phyloP scores from a whole-genome alignment of 2,113 vertebrate genomes.

The Delphinapterus leucas region DNA sequence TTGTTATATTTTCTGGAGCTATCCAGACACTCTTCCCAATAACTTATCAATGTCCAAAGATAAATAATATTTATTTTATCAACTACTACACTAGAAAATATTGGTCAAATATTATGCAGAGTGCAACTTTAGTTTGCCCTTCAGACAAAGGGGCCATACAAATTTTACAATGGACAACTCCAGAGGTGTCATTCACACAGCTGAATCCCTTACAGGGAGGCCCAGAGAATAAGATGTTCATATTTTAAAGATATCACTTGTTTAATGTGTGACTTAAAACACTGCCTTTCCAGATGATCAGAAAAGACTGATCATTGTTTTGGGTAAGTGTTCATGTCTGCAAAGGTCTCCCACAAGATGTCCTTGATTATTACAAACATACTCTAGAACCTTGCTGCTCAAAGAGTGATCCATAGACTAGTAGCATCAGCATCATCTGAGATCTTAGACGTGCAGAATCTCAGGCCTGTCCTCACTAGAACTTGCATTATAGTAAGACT shows the following conservation, averaged over 20 bases:
- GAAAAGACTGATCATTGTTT: neutral
- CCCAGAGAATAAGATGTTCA: neutral
- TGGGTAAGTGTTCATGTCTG: neutral
- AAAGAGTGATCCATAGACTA: neutral
- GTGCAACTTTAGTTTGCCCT: neutral
- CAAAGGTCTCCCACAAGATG: neutral
- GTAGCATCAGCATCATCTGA: neutral
- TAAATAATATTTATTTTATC: neutral
- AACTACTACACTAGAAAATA: neutral
- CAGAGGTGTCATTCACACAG: too few species aligned
- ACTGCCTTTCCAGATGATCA: neutral
- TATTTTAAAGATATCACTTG: neutral
- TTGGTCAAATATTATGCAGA: neutral
- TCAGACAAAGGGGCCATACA: neutral
- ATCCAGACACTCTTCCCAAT: neutral
- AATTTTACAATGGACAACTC: neutral
- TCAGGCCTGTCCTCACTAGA: neutral
- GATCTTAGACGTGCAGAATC: neutral
- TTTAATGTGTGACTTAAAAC: neutral
- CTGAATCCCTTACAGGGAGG: neutral
- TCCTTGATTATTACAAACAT: neutral
- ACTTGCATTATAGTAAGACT: neutral
- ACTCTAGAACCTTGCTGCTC: neutral
- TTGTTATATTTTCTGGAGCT: neutral
- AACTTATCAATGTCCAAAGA: neutral